These are phyloP conservation scores for Phoeniculus purpureus DNA, from an alignment of 2,797 vertebrate genomes.

Conservation along the genomic window DNA sequence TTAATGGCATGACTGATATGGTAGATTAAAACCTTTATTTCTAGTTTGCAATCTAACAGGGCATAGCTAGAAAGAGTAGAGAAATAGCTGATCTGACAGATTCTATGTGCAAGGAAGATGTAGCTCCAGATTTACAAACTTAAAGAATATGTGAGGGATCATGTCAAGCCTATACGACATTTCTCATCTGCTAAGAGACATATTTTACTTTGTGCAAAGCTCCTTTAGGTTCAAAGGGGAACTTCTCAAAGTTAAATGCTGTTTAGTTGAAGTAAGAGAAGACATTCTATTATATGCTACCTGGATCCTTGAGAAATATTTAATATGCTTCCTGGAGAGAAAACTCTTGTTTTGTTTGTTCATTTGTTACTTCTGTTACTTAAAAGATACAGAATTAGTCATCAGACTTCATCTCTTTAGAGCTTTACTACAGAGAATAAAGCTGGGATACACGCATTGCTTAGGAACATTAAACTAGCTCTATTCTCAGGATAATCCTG, in stretches of 20 bases:
- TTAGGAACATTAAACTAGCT: not conserved
- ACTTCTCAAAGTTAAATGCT: not conserved
- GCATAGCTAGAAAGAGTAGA: not conserved
- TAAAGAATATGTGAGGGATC: not conserved
- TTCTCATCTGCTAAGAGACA: not conserved
- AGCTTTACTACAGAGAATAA: not conserved
- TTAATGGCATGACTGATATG: not conserved
- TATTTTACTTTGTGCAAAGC: not conserved
- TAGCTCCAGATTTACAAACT: not conserved
- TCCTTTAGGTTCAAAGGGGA: not conserved
- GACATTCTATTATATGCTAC: rapidly evolving
- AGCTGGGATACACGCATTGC: not conserved
- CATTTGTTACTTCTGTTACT: not conserved
- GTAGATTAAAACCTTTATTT: not conserved
- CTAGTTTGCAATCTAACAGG: not conserved
- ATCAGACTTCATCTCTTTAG: not conserved
- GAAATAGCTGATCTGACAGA: not conserved
- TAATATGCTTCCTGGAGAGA: no score
- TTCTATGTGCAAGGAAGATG: not conserved
- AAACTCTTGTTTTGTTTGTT: not conserved
- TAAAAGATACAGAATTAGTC: not conserved
- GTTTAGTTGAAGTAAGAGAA: not conserved
- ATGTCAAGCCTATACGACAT: not conserved
- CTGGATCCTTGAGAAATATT: not conserved
- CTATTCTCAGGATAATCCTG: not conserved